phyloP scores from a whole-genome alignment of 2,113 vertebrate species.

The Meriones unguiculatus region DNA sequence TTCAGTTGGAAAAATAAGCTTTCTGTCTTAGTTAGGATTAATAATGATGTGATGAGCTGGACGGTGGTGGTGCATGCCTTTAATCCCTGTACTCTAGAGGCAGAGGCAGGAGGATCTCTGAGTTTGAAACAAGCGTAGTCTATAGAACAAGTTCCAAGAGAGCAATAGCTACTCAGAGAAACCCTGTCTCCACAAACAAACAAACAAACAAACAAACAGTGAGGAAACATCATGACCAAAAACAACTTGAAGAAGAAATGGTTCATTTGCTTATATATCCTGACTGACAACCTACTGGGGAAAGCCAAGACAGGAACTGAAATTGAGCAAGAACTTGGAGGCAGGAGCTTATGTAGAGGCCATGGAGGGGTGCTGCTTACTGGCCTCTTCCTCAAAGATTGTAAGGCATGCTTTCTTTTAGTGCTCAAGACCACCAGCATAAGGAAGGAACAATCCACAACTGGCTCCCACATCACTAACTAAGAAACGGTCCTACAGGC shows the following conservation, averaged over 20 bases:
- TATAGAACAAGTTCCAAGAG: neutral
- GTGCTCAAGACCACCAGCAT: neutral
- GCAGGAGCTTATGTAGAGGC: no score
- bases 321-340: neutral
- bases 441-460: neutral
- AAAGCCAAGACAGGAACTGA: neutral
- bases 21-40: neutral
- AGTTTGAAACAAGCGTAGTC: neutral
- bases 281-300: neutral
- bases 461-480: neutral
- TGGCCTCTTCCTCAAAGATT: neutral
- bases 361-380: neutral
- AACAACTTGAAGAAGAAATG: neutral
- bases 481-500: neutral
- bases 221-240: neutral
- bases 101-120: neutral
- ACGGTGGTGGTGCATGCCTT: neutral
- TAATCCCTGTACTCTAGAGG: neutral
- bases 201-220: no score
- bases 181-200: neutral
- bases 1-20: conserved; percentile 14
- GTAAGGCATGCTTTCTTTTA: neutral
- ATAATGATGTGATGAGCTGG: neutral
- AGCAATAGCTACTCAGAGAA: neutral
- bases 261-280: neutral